These are phyloP conservation scores for Apodemus sylvaticus DNA, from an alignment of 2,113 vertebrate genomes.

Conservation along the genomic window DNA sequence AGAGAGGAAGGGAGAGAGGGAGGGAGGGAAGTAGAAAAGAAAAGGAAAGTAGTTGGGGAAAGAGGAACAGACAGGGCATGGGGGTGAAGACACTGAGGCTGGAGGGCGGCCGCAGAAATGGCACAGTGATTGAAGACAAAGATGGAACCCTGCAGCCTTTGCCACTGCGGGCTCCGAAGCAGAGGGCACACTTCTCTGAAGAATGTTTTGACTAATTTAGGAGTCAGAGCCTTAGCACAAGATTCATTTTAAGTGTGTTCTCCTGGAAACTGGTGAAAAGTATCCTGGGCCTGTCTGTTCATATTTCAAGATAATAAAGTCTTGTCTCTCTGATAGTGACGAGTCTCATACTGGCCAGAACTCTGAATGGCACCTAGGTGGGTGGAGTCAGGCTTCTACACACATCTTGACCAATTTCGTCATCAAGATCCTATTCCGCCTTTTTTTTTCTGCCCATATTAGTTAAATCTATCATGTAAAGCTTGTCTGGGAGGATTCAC, in stretches of 20 bases:
- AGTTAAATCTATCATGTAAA: not conserved
- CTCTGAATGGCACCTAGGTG: not conserved
- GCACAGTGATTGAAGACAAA: not conserved
- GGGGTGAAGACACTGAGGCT: not conserved
- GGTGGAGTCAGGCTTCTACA: not conserved
- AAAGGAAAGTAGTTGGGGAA: too few species aligned
- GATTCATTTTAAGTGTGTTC: constrained; percentile 11
- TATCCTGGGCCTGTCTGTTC: not conserved
- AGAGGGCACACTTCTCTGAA: not conserved
- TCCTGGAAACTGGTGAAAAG: not conserved
- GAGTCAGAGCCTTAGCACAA: not conserved
- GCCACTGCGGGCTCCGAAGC: not conserved
- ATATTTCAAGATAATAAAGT: constrained; percentile 3
- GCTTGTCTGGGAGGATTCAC: not conserved
- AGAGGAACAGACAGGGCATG: too few species aligned
- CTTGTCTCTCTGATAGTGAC: not conserved
- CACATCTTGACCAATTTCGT: not conserved
- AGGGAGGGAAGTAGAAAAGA: too few species aligned
- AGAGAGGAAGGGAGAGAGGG: not conserved
- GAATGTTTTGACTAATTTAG: not conserved
- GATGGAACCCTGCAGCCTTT: not conserved
- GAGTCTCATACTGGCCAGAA: not conserved
- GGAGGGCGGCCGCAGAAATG: not conserved
- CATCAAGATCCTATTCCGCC: not conserved
- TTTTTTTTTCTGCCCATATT: not conserved